Percentiles rank a stretch among this genome's conserved stretches.
phyloP scores from a whole-genome alignment of 2,797 vertebrate genomes.

The Sebastes steindachneri region DNA sequence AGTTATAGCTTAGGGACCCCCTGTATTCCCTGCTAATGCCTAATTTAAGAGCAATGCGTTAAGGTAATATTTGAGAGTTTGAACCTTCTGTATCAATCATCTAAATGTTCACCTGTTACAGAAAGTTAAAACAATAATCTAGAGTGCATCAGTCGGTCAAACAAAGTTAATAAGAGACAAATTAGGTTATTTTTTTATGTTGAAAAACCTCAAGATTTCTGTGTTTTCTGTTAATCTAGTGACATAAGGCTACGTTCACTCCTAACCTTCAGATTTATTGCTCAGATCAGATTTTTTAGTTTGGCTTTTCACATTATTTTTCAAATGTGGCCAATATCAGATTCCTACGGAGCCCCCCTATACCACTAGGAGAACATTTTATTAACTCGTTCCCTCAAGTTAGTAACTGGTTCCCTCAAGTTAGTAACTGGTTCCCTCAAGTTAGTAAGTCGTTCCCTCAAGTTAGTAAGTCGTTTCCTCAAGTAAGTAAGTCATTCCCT shows the following conservation, averaged over 20 bases:
- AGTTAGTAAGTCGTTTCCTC: no score
- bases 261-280: neutral
- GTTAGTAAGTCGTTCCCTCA: no score
- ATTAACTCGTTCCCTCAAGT: no score
- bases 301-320: neutral
- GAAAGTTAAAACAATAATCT: neutral
- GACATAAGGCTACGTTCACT: neutral
- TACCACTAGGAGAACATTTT: no score
- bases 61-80: neutral
- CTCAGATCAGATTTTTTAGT: neutral
- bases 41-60: constrained; percentile 26
- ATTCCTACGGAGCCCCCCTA: neutral
- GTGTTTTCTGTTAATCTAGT: neutral
- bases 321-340: neutral
- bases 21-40: constrained; percentile 22
- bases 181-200: neutral
- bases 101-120: neutral
- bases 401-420: no score
- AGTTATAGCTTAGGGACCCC: constrained; percentile 14
- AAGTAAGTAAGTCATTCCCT: no score
- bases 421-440: no score
- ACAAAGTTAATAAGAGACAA: neutral
- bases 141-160: neutral
- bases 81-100: neutral
- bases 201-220: neutral